Conservation (phyloP, 2,888 invertebrate species). For the Cataglyphis albicans region DNA sequence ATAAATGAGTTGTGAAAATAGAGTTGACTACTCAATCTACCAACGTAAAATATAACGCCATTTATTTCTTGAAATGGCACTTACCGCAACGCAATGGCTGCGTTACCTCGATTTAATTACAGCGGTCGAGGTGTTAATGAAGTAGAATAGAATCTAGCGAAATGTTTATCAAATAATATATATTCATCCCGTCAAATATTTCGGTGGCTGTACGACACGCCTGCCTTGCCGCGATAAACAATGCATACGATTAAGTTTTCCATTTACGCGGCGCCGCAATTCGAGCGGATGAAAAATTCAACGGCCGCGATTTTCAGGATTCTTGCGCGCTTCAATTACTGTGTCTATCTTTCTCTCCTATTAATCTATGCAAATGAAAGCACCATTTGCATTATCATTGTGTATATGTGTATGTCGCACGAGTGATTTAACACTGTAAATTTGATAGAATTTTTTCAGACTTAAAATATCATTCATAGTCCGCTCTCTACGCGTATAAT, state of each 20-base stretch:
- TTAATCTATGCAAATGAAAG: conserved; percentile 52
- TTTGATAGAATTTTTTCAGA: conserved; percentile 15
- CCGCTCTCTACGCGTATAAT: background rate
- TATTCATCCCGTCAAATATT: conserved; percentile 31
- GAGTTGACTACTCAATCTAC: conserved; percentile 18
- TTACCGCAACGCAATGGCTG: background rate
- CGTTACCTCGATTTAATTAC: conserved; percentile 22
- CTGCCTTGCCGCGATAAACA: conserved; percentile 33
- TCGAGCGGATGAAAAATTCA: conserved; percentile 49
- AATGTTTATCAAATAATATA: conserved; percentile 44
- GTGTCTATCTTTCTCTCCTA: conserved; percentile 42
- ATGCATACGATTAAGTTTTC: conserved; percentile 55
- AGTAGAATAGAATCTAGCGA: conserved; percentile 18
- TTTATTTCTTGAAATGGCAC: background rate
- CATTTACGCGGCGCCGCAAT: conserved; percentile 48
- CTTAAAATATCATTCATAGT: background rate
- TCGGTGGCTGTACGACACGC: background rate
- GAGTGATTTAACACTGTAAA: conserved; percentile 35
- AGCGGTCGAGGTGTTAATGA: conserved; percentile 20
- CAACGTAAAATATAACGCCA: background rate
- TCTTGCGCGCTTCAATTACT: conserved; percentile 48
- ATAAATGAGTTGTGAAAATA: background rate
- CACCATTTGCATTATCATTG: conserved; percentile 8
- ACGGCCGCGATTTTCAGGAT: conserved; percentile 39
- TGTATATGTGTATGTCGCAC: background rate